Evolutionary conservation across 2,113 vertebrate genomes (phyloP), one percentile per base, ranked within the genome.

Genomic region (Eurystomus gularis): DNA sequence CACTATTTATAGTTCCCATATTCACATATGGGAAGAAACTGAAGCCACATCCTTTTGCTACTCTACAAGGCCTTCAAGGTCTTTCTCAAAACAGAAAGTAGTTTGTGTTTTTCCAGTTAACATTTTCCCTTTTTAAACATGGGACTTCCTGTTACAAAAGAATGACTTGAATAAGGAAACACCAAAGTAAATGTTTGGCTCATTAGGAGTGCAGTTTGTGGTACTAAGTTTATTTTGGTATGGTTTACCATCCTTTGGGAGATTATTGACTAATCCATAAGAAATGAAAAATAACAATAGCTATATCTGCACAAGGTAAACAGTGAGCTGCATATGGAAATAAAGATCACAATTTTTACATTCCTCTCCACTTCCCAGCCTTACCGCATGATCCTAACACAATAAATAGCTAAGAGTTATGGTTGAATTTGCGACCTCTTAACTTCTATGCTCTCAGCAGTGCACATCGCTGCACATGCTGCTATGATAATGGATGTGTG

Each of bases 1-100:
- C 29, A 18, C 8, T 69, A 33, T 60, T 95, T 88, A 65, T 79
- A 82, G 52, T 79, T 95, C 46, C 61, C 7, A 33, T 44, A 52
- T 86, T 89, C 86, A 94, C 29, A 90, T 60, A 86, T 82, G 91
- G 64, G 69, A 96, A 95, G 80, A 96, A 95, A 92, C 20, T 58
- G 28, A 73, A 94, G 46, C 37, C 51, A 93, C 49, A 87, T 85
- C 69, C 57, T 94, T 83, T 93, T 72, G 13, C 21, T 91, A 21
- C 18, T 79, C 44, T 87, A 46, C 35, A 57, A 85, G 40, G 88
- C 81, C 57, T 82, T 68, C 60, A 78, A 82, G 24, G 26, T 65
- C 72, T 82, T 91, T 95, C 78, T 89, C 48, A 79, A 96, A 95
- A 87, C 65, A 87, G 40, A 80, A 24, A 23, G 35, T 37, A 79